Evolutionary conservation across 2,797 vertebrate genomes (phyloP).

Genomic region (Euthynnus affinis): DNA sequence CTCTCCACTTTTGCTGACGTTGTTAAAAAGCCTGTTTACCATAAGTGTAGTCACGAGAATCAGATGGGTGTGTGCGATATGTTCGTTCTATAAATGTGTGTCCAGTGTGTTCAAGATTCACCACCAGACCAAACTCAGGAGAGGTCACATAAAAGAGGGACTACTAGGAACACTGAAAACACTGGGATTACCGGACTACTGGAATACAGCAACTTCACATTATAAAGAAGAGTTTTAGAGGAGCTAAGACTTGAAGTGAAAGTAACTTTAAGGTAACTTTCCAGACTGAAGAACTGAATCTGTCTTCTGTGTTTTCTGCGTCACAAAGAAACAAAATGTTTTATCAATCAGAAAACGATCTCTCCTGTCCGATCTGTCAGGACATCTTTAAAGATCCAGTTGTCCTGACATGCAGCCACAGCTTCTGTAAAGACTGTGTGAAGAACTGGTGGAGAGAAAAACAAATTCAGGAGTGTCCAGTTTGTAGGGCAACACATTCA

Average conservation of each 20-base stretch:
- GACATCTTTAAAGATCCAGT: conserved; percentile 25
- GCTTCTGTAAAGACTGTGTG: conserved; percentile 37
- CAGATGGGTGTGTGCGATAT: no score
- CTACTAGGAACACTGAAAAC: not conserved
- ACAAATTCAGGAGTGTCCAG: fast-evolving
- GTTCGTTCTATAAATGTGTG: not conserved
- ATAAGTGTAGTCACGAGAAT: no score
- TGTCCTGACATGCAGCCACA: conserved; percentile 33
- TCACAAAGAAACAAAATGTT: conserved; percentile 2
- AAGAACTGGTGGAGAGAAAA: conserved; percentile 14
- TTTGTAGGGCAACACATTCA: not conserved
- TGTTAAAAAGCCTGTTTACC: no score
- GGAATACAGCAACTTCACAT: not conserved
- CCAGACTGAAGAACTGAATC: not conserved
- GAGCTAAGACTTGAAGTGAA: not conserved
- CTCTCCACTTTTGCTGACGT: no score
- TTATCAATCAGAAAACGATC: not conserved
- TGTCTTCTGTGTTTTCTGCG: no score
- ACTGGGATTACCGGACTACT: not conserved
- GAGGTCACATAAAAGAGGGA: not conserved
- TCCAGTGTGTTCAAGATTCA: not conserved
- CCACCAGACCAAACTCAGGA: not conserved
- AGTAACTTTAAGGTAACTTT: not conserved
- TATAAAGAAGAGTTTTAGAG: not conserved
- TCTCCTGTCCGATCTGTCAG: not conserved